phyloP scores from a whole-genome alignment of 2,888 invertebrate genomes.

The Leucania comma region DNA sequence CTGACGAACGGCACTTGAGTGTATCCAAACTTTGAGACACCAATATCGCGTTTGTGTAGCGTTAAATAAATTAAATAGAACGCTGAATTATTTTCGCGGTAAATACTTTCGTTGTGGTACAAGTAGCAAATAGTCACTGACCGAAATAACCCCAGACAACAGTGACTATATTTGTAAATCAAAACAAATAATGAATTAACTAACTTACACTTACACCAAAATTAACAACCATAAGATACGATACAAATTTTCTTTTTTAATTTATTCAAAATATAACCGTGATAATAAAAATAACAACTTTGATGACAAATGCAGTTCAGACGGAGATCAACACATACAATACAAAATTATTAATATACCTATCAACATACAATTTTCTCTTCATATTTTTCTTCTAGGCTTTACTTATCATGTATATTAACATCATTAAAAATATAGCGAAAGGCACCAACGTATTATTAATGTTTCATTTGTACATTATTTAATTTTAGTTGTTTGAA shows the following conservation, averaged over 20 bases:
- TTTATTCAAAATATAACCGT: conserved; percentile 31
- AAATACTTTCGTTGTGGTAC: not conserved
- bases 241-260: conserved; percentile 26
- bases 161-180: conserved; percentile 46
- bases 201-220: conserved; percentile 64
- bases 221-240: conserved; percentile 56
- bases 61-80: not conserved
- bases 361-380: conserved; percentile 32
- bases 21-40: too few relatives aligned
- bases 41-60: too few relatives aligned
- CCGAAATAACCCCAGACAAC: conserved; percentile 7
- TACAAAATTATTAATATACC: conserved; percentile 26
- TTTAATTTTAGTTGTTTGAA: conserved; percentile 41
- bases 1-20: too few relatives aligned
- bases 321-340: conserved; percentile 65
- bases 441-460: conserved; percentile 71
- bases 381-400: conserved; percentile 28
- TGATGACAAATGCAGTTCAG: conserved; percentile 59
- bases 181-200: conserved; percentile 45
- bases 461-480: conserved; percentile 56
- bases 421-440: conserved; percentile 61
- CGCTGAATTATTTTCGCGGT: not conserved
- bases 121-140: not conserved
- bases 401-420: conserved; percentile 47
- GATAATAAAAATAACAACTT: conserved; percentile 37